Conservation (phyloP, 2,888 invertebrate species). For the Drosophila macrospina region DNA sequence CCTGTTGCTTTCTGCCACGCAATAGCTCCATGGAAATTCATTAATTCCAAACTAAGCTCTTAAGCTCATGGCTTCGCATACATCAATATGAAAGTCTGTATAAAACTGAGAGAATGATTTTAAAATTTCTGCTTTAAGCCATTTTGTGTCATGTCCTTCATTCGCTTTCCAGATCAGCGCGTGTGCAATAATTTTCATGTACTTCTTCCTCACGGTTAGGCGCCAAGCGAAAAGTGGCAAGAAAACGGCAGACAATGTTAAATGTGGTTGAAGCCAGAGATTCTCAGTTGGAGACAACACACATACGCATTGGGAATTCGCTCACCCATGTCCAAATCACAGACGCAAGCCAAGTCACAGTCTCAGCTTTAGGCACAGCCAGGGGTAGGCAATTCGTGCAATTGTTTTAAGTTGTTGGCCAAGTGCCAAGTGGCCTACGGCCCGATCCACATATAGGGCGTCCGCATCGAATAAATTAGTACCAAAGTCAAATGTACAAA, state of each 20-base stretch:
- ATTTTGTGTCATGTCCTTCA: conserved; percentile 20
- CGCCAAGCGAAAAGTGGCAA: conserved; percentile 17
- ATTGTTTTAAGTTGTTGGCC: conserved; percentile 60
- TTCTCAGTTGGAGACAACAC: conserved; percentile 28
- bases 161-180: conserved; percentile 65
- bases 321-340: conserved; percentile 32
- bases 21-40: conserved; percentile 49
- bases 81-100: conserved; percentile 8
- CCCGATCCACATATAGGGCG: conserved; percentile 33
- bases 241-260: conserved; percentile 1
- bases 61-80: conserved; percentile 11
- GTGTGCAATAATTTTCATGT: conserved; percentile 35
- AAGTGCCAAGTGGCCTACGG: conserved; percentile 52
- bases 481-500: conserved; percentile 48
- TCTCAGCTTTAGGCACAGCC: not conserved
- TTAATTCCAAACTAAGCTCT: conserved; percentile 55
- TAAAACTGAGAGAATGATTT: not conserved
- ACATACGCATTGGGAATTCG: conserved; percentile 15
- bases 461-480: conserved; percentile 39
- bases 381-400: conserved; percentile 56
- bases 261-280: conserved; percentile 7
- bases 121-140: conserved; percentile 10
- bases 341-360: conserved; percentile 14
- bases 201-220: conserved; percentile 33
- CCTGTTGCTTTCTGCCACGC: conserved; percentile 56